phyloP scores from a whole-genome alignment of 2,113 vertebrate species.

The Sula dactylatra region DNA sequence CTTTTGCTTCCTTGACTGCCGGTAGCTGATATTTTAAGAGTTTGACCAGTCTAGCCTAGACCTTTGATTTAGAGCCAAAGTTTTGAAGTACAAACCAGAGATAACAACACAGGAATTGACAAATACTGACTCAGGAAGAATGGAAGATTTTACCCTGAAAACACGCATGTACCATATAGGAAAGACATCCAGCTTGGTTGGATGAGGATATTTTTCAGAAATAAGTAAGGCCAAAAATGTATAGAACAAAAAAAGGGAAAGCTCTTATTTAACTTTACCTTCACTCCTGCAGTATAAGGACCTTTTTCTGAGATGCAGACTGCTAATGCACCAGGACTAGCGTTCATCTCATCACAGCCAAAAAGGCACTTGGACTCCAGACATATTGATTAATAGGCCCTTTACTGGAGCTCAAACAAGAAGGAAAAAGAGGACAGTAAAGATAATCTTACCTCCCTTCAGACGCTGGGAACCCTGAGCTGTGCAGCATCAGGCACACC shows the following conservation, averaged over 20 bases:
- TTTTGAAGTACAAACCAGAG: neutral
- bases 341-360: neutral
- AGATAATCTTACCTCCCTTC: neutral
- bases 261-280: neutral
- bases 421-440: neutral
- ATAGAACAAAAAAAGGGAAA: neutral
- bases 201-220: neutral
- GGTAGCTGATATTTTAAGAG: neutral
- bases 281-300: neutral
- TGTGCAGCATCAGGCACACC: neutral
- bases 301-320: neutral
- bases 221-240: neutral
- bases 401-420: neutral
- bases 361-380: neutral
- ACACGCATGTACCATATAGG: neutral
- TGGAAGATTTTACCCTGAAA: neutral
- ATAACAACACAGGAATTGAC: neutral
- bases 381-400: neutral
- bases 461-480: accelerated
- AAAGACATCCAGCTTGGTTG: neutral
- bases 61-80: neutral
- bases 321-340: neutral
- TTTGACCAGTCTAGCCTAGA: neutral
- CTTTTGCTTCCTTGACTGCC: neutral
- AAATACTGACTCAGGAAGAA: neutral